Conservation (phyloP, 1,140 invertebrate genomes). For the Drosophila athabasca region DNA sequence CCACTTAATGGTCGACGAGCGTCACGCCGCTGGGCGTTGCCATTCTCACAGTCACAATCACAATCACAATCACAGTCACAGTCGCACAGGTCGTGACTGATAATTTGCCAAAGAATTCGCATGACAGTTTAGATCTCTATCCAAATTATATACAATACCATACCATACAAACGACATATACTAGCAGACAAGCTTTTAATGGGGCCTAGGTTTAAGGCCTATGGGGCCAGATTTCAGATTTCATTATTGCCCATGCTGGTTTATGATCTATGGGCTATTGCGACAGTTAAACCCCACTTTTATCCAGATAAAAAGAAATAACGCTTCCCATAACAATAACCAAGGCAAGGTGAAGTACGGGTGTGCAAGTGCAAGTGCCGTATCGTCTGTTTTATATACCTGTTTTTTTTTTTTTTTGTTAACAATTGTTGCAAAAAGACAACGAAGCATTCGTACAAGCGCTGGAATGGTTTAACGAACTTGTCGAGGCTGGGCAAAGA, state of each 20-base stretch:
- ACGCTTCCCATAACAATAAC: slow-evolving; percentile 6
- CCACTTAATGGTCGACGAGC: slow-evolving; percentile 8
- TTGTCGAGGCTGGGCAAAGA: slow-evolving; percentile 20
- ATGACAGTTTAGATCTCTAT: slow-evolving; percentile 8
- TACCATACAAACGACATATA: neutral
- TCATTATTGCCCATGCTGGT: slow-evolving; percentile 26
- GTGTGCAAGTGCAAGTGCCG: slow-evolving; percentile 4
- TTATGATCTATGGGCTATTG: slow-evolving; percentile 20
- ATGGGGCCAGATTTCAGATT: slow-evolving; percentile 13
- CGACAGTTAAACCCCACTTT: slow-evolving; percentile 35
- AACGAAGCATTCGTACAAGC: slow-evolving; percentile 2
- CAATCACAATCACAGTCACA: slow-evolving; percentile 15
- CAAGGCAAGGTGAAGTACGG: slow-evolving; percentile 16
- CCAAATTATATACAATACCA: neutral
- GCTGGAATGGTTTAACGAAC: slow-evolving; percentile 36
- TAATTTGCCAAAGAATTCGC: slow-evolving; percentile 13
- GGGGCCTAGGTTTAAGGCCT: slow-evolving; percentile 6
- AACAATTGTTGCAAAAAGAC: slow-evolving; percentile 39
- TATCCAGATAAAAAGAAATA: slow-evolving; percentile 40
- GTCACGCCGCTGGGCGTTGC: slow-evolving; percentile 7
- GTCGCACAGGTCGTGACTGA: slow-evolving; percentile 18
- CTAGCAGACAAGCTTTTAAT: slow-evolving; percentile 6
- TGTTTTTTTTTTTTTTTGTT: neutral
- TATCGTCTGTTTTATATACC: slow-evolving; percentile 24
- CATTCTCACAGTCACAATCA: slow-evolving; percentile 21